Base-by-base conservation (phyloP, 1,140 invertebrate genomes). In the Atta texana region DNA sequence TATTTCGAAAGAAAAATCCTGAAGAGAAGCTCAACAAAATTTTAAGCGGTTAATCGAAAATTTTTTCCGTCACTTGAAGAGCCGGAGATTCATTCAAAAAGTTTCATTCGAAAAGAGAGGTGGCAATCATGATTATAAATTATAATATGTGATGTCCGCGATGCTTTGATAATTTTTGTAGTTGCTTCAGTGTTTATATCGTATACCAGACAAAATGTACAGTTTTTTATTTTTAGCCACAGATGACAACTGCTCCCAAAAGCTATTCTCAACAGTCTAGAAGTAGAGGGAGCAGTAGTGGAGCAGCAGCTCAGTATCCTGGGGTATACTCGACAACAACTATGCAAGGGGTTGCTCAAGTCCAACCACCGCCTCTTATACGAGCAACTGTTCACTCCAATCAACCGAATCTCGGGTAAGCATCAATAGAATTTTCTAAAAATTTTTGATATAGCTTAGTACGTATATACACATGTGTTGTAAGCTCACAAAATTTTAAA, bases 361-460 rank as follows among this genome's bases (percentile, higher is more conserved):
- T 95, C 87, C 95, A 96, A 92, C 96, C 96, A 92, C 96, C 95
- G 84, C 96, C 96, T 91, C 94, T 96, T 87, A 94, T 96, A 80
- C 94, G 96, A 93, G 94, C 95, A 74, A 95, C 95, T 53, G 93
- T 92, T 77, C 93, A 95, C 87, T 93, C 94, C 86, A 95, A 91
- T 92, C 94, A 95, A 89, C 93, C 94, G 21, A 94, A 94, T 89
- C 91, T 96, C 80, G 94, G 94, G 95, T 96, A 92, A 95, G 93
- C 88, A 71, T 82, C 53, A 53, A 57, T 78, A 66, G 39, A 31
- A 21, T 28, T 68, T 61, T 39, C 31, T 49, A 3, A 75, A 21
- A 31, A 0, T 8, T 66, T 66, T 4, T 44, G 4, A 63, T 53
- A n/a, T 89, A 74, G 75, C 10, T 87, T 84, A 68, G 75, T 66